Percentiles rank a stretch among this genome's conserved stretches.
Conservation (phyloP, 2,797 vertebrate species). For the Urophycis tenuis region DNA sequence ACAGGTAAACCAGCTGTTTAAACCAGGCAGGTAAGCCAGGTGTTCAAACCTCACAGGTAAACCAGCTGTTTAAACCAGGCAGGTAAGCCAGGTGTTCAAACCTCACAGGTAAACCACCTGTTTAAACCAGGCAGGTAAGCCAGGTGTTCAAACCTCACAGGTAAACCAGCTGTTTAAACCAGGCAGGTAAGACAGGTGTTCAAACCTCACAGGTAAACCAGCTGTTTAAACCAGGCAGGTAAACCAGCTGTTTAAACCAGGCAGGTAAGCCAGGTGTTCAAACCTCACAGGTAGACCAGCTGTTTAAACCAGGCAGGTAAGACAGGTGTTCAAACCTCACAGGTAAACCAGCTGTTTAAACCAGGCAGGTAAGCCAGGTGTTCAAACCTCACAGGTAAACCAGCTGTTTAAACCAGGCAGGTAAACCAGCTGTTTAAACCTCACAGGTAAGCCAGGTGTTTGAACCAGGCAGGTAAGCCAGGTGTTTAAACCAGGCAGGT, state of each 20-base stretch:
- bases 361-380: background rate
- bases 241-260: background rate
- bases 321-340: no score
- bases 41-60: no score
- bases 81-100: background rate
- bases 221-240: background rate
- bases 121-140: background rate
- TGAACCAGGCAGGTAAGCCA: background rate
- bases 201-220: background rate
- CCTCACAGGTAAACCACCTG: background rate
- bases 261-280: background rate
- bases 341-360: background rate
- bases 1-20: no score
- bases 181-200: no score
- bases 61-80: background rate
- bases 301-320: background rate
- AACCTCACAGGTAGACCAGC: background rate
- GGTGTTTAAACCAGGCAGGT: background rate
- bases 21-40: no score
- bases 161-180: background rate
- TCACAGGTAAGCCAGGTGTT: background rate
- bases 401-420: no score
- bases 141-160: background rate
- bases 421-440: background rate
- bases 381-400: background rate